Evolutionary conservation across 2,888 invertebrate species (phyloP).

Genomic region (Spodoptera littoralis): DNA sequence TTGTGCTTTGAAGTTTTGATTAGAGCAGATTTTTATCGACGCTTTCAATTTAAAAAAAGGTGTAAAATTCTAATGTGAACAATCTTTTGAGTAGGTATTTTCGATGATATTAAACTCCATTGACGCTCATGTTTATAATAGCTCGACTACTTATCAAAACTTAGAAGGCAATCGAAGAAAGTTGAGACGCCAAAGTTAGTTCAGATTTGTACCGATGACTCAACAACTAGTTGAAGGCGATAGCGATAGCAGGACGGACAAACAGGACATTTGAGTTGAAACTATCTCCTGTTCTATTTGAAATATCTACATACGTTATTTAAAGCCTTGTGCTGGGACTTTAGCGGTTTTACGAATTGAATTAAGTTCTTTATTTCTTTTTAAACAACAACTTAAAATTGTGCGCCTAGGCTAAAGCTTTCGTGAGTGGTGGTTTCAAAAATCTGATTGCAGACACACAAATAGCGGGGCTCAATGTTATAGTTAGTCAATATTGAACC

Average conservation of each 20-base stretch:
- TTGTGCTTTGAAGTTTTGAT: too few species aligned
- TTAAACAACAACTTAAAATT: too few species aligned
- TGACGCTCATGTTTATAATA: not conserved
- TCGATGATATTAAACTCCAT: not conserved
- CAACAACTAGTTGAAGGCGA: constrained; percentile 1
- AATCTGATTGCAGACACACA: constrained; percentile 50
- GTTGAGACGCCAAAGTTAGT: constrained; percentile 17
- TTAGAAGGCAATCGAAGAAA: not conserved
- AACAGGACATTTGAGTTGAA: constrained; percentile 10
- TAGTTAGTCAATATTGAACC: constrained; percentile 58
- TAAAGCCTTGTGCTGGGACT: not conserved
- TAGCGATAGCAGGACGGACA: not conserved
- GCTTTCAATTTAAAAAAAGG: too few species aligned
- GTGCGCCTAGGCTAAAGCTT: not conserved
- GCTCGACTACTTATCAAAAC: constrained; percentile 3
- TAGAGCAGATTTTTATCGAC: too few species aligned
- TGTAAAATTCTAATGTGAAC: too few species aligned
- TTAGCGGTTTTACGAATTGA: constrained; percentile 2
- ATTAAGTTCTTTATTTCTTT: too few species aligned
- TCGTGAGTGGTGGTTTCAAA: constrained; percentile 45
- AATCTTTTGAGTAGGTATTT: not conserved
- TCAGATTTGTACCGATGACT: constrained; percentile 8
- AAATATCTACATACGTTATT: constrained; percentile 1
- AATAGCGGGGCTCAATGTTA: constrained; percentile 47
- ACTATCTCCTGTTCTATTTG: constrained; percentile 4